Conservation (phyloP, 2,113 vertebrate genomes). For the Cinclus mexicanus region DNA sequence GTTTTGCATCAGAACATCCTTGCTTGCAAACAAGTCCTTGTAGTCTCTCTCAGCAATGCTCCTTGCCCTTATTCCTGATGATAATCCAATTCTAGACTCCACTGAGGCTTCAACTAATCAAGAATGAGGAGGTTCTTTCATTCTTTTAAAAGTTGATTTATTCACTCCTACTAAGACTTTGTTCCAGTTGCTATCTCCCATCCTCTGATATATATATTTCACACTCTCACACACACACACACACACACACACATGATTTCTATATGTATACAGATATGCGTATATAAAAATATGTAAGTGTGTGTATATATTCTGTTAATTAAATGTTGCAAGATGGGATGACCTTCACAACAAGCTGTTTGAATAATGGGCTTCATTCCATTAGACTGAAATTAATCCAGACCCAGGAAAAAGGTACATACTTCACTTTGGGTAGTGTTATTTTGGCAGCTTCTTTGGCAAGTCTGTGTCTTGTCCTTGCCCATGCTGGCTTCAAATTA, state of each 20-base stretch:
- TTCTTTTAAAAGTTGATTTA: neutral
- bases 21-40: constrained; percentile 16
- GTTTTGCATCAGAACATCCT: neutral
- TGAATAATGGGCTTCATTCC: constrained; percentile 17
- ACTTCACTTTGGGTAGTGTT: neutral
- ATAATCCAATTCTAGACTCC: neutral
- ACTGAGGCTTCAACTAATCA: neutral
- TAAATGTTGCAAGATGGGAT: neutral
- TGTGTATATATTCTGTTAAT: neutral
- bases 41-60: neutral
- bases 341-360: constrained; percentile 42
- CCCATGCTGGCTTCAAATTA: neutral
- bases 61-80: neutral
- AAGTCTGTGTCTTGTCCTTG: neutral
- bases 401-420: neutral
- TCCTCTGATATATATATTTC: neutral
- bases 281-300: neutral
- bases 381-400: neutral
- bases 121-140: neutral
- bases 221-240: too few relatives aligned
- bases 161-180: neutral
- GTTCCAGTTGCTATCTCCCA: neutral
- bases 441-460: constrained; percentile 17
- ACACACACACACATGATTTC: neutral
- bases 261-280: neutral